These are phyloP conservation scores for Ceratina calcarata DNA, from an alignment of 1,140 invertebrate genomes.

Conservation along the genomic window DNA sequence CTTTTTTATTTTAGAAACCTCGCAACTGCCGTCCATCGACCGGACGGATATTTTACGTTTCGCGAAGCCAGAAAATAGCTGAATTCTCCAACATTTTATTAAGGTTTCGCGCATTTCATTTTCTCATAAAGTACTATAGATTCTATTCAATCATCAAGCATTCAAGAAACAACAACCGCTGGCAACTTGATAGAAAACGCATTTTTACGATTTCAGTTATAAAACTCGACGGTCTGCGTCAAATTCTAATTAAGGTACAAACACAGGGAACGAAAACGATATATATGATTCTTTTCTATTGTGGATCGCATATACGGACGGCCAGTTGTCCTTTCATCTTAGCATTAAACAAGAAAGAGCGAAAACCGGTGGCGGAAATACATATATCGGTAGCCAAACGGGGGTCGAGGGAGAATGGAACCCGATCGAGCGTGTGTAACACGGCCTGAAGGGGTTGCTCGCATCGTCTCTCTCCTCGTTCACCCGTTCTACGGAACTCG, in stretches of 20 bases:
- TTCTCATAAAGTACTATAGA: slow-evolving; percentile 28
- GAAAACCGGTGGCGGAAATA: neutral
- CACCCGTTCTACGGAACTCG: neutral
- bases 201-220: too few relatives aligned
- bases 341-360: slow-evolving; percentile 37
- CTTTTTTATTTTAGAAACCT: slow-evolving; percentile 53
- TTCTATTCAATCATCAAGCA: slow-evolving; percentile 5
- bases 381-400: slow-evolving; percentile 8
- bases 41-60: slow-evolving; percentile 71
- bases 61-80: slow-evolving; percentile 71
- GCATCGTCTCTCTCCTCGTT: neutral
- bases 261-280: too few relatives aligned
- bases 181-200: too few relatives aligned
- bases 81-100: slow-evolving; percentile 59
- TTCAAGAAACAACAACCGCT: neutral
- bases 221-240: too few relatives aligned
- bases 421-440: slow-evolving; percentile 63
- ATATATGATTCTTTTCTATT: too few relatives aligned
- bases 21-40: slow-evolving; percentile 45
- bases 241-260: too few relatives aligned
- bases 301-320: too few relatives aligned
- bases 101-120: slow-evolving; percentile 61
- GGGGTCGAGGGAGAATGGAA: slow-evolving; percentile 1
- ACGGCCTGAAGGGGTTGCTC: slow-evolving; percentile 46
- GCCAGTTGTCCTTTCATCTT: slow-evolving; percentile 11